Base-by-base conservation (phyloP, 2,888 invertebrate genomes). In the Stictocephala bisonia region DNA sequence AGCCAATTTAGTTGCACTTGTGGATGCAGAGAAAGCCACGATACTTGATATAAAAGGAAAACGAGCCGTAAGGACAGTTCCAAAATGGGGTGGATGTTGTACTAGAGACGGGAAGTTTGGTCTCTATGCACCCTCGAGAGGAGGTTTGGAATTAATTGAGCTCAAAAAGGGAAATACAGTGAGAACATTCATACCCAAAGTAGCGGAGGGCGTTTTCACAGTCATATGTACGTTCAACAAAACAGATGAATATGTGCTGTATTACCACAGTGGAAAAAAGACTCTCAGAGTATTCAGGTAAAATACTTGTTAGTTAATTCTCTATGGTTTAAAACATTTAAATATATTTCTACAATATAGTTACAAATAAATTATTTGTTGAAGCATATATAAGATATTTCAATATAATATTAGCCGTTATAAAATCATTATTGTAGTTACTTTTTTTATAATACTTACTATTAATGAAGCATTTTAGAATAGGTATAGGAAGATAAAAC, bases 121-220 rank as follows among this genome's bases (percentile, higher is more conserved):
- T 0, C 86, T 99, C 0, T 97, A 94, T 82, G 97, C 99, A 0
- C 98, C 99, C 0, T 87, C 92, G 41, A 90, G 97, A 67, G 99
- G 99, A 0, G 99, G 99, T 0, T 85, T 99, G 1, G 97, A 99
- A 81, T 88, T 98, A 31, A 87, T 95, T 11, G 98, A 99, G 82
- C 85, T 99, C 75, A 95, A 95, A 81, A 92, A 94, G 80, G 97
- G 98, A 0, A 90, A 91, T 58, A 93, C 93, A 0, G 91, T 95
- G 0, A 93, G 93, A 83, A 96, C 94, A 0, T 93, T 96, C 77
- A 97, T 99, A 77, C 95, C 95, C 4, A 90, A 94, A 83, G 93
- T 98, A 0, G 97, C 98, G 0, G 98, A 99, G 83, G 99, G 99
- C 0, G 98, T 99, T 0, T 98, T 98, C 84, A 96, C 95, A 1